Evolutionary conservation across 53 echinoderm and acorn worm genomes (phyloP).

Genomic region (Luidia sarsii): DNA sequence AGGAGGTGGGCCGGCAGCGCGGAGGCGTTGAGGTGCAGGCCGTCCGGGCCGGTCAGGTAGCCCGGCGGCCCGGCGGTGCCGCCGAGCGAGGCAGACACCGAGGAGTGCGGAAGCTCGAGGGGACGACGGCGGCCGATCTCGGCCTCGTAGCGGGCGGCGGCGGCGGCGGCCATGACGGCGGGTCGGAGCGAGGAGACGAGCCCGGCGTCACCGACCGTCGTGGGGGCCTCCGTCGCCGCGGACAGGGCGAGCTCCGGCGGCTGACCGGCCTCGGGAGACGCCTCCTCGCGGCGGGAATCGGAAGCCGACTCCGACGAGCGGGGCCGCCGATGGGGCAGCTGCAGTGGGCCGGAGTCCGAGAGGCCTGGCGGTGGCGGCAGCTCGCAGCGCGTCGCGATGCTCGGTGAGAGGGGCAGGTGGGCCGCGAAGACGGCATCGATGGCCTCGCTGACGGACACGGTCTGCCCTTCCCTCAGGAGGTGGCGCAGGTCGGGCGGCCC

Average conservation of each 20-base stretch:
- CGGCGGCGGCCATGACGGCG: background rate
- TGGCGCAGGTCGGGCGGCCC: background rate
- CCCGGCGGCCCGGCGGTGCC: background rate
- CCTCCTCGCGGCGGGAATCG: no score
- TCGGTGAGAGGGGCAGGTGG: background rate
- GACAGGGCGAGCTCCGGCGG: background rate
- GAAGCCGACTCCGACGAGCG: no score
- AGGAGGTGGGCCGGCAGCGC: slow-evolving; percentile 4
- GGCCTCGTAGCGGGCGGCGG: background rate
- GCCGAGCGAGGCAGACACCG: no score
- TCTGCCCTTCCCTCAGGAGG: background rate
- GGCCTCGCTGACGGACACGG: slow-evolving; percentile 35
- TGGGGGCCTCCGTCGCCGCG: background rate
- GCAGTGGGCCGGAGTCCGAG: background rate
- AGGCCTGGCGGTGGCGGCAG: background rate
- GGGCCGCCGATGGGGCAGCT: background rate
- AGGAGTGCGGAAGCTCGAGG: background rate
- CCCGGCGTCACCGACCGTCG: background rate
- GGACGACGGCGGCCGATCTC: background rate
- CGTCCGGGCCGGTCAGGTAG: background rate
- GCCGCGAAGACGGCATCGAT: slow-evolving; percentile 32
- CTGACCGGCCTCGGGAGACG: background rate
- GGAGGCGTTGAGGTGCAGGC: background rate
- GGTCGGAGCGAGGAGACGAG: background rate
- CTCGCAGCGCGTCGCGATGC: background rate